These are phyloP conservation scores for Drosophila borealis DNA, from an alignment of 2,888 invertebrate genomes.

Conservation along the genomic window DNA sequence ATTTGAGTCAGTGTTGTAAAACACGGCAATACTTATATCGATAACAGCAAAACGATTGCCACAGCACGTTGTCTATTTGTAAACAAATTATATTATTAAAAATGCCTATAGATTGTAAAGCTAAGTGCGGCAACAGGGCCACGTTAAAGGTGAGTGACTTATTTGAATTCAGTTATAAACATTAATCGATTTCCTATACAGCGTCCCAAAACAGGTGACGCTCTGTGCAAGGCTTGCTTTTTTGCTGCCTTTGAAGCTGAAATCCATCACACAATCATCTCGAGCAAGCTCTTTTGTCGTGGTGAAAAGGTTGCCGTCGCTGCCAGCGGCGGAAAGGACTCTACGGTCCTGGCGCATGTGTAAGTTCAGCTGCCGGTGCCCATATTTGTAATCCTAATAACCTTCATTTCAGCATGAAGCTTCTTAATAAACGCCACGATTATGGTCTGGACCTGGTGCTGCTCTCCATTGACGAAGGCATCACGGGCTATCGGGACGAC, in stretches of 20 bases:
- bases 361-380: slow-evolving; percentile 41
- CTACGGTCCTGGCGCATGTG: slow-evolving; percentile 97
- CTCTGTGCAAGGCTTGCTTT: slow-evolving; percentile 97
- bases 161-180: not conserved
- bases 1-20: not conserved
- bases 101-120: slow-evolving; percentile 90
- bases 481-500: slow-evolving; percentile 97
- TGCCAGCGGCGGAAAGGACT: slow-evolving; percentile 98
- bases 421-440: slow-evolving; percentile 94
- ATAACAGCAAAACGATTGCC: slow-evolving; percentile 5
- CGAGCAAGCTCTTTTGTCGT: slow-evolving; percentile 91
- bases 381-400: not conserved
- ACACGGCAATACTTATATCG: slow-evolving; percentile 44
- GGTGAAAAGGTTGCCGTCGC: slow-evolving; percentile 96
- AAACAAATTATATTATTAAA: slow-evolving; percentile 39
- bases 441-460: slow-evolving; percentile 96
- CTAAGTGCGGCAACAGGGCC: slow-evolving; percentile 91
- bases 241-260: slow-evolving; percentile 97
- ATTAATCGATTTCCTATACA: slow-evolving; percentile 3
- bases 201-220: slow-evolving; percentile 95
- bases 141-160: slow-evolving; percentile 89
- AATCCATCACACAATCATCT: slow-evolving; percentile 95
- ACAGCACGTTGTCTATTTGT: slow-evolving; percentile 41
- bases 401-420: slow-evolving; percentile 87
- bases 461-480: slow-evolving; percentile 99